Percentiles rank a stretch among this genome's conserved stretches.
Evolutionary conservation across 2,797 vertebrate genomes (phyloP).

Genomic region (Ibycter americanus): DNA sequence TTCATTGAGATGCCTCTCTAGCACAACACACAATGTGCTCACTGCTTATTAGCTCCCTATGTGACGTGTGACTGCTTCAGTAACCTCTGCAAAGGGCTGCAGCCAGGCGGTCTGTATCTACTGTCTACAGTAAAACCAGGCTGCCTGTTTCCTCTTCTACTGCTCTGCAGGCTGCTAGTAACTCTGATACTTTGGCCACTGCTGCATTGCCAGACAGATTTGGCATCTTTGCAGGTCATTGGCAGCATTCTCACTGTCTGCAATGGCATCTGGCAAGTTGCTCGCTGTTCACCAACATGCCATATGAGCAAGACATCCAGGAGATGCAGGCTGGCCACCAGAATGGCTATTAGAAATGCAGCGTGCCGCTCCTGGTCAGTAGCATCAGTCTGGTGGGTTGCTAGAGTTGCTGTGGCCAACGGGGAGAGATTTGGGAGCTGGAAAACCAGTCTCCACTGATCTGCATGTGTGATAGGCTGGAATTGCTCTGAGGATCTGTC

Average conservation of each 20-base stretch:
- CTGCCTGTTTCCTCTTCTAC: neutral
- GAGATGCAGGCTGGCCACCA: neutral
- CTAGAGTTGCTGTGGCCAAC: neutral
- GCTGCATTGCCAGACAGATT: neutral
- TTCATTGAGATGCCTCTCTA: neutral
- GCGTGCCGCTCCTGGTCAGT: neutral
- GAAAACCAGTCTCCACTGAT: neutral
- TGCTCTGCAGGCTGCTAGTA: neutral
- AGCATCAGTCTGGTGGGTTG: neutral
- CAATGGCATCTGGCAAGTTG: neutral
- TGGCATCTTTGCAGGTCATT: neutral
- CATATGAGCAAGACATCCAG: neutral
- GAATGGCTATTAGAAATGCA: neutral
- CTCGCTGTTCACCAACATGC: neutral
- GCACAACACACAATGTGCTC: accelerated
- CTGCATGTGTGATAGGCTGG: neutral
- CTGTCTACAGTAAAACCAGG: neutral
- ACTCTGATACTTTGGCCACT: neutral
- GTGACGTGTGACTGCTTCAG: neutral
- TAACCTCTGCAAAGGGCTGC: neutral
- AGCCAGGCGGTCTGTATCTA: neutral
- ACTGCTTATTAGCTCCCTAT: neutral
- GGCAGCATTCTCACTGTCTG: neutral
- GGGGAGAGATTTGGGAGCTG: neutral
- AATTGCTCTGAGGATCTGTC: neutral